Conservation (phyloP, 2,888 invertebrate species). For the Atethmia centrago region DNA sequence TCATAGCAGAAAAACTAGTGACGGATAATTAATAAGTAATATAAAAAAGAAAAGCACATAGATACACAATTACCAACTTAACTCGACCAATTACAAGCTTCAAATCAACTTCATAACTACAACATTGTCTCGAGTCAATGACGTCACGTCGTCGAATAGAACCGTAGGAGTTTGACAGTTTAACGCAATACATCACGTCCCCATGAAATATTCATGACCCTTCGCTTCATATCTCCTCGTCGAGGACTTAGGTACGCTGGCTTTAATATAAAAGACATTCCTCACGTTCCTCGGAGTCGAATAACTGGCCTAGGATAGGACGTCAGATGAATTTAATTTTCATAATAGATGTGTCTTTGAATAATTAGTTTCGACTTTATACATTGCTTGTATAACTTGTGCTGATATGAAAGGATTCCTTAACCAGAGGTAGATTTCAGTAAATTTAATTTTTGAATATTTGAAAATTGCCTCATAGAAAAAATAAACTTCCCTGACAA, state of each 20-base stretch:
- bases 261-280: slow-evolving; percentile 53
- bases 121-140: slow-evolving; percentile 10
- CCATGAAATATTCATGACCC: slow-evolving; percentile 54
- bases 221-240: slow-evolving; percentile 40
- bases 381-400: neutral
- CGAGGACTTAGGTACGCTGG: slow-evolving; percentile 28
- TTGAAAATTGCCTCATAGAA: too few species aligned
- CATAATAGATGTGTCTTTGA: slow-evolving; percentile 9
- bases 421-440: too few species aligned
- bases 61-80: too few species aligned
- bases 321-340: slow-evolving; percentile 20
- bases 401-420: neutral
- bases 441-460: too few species aligned
- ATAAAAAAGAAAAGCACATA: too few species aligned
- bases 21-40: too few species aligned
- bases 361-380: neutral
- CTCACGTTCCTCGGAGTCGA: slow-evolving; percentile 17
- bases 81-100: too few species aligned
- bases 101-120: too few species aligned
- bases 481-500: too few species aligned
- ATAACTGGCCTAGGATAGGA: slow-evolving; percentile 24
- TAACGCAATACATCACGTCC: slow-evolving; percentile 48
- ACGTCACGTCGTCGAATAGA: slow-evolving; percentile 27
- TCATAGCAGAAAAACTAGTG: too few species aligned
- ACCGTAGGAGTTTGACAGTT: slow-evolving; percentile 15